Evolutionary conservation across 2,113 vertebrate species (phyloP).

Genomic region (Microcebus griseorufus): DNA sequence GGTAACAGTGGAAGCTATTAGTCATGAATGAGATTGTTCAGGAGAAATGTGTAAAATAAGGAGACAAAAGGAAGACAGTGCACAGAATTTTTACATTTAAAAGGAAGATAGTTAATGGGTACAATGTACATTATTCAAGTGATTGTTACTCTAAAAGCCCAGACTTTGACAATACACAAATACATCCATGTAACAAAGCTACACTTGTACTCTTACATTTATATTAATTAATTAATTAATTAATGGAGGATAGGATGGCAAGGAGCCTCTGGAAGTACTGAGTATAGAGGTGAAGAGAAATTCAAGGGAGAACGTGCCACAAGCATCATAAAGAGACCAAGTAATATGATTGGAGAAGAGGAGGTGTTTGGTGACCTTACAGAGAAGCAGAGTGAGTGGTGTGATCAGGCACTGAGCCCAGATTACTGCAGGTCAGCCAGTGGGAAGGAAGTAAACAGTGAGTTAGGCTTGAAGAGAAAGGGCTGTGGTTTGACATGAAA

Average conservation of each 20-base stretch:
- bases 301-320: not conserved
- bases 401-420: not conserved
- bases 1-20: not conserved
- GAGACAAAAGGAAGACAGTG: not conserved
- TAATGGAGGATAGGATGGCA: not conserved
- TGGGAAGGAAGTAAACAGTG: not conserved
- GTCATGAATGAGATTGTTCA: not conserved
- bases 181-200: too few species aligned
- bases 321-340: not conserved
- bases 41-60: not conserved
- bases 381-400: not conserved
- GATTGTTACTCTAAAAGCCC: too few species aligned
- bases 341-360: not conserved
- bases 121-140: too few species aligned
- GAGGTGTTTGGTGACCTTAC: not conserved
- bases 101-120: not conserved
- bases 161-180: too few species aligned
- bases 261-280: not conserved
- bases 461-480: not conserved
- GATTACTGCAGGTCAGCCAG: not conserved
- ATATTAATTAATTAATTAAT: too few species aligned
- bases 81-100: not conserved
- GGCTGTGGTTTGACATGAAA: not conserved
- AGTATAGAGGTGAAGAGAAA: not conserved
- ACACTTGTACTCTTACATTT: too few species aligned